Evolutionary conservation across 1,140 invertebrate genomes (phyloP).

Genomic region (Lepidotrigona ventralis): DNA sequence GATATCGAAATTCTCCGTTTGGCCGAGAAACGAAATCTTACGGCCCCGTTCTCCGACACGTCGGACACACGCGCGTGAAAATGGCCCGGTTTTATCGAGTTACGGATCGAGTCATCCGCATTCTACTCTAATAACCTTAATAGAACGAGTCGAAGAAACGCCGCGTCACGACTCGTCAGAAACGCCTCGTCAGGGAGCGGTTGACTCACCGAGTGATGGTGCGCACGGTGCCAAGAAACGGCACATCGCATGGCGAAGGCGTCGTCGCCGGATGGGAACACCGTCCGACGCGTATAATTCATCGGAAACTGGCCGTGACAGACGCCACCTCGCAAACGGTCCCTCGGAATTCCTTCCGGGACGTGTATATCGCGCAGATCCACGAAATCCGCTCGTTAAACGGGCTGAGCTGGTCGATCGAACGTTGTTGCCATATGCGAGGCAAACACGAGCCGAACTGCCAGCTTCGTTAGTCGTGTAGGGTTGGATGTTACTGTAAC

Average conservation of each 20-base stretch:
- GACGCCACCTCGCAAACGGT: not conserved
- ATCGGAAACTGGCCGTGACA: conserved; percentile 18
- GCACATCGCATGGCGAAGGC: too few relatives aligned
- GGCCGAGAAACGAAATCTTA: not conserved
- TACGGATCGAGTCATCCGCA: not conserved
- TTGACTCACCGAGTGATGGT: not conserved
- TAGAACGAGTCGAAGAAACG: not conserved
- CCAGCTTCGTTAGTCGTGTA: conserved; percentile 11
- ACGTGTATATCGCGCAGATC: not conserved
- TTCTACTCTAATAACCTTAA: not conserved
- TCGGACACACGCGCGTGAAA: not conserved
- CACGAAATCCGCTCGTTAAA: conserved; percentile 26
- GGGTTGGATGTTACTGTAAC: not conserved
- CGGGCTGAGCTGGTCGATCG: not conserved
- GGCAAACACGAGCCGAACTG: not conserved
- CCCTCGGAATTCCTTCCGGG: conserved; percentile 11
- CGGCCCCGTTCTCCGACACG: not conserved
- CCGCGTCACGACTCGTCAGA: not conserved
- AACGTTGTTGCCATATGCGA: not conserved
- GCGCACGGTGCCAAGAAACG: not conserved
- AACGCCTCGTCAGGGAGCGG: not conserved
- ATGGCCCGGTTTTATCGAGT: not conserved
- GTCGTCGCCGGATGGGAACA: not conserved
- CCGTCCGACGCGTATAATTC: conserved; percentile 27
- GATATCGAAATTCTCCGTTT: not conserved